Percentiles rank a stretch among this genome's conserved stretches.
Evolutionary conservation across 1,140 invertebrate genomes (phyloP).

Genomic region (Dryas iulia): DNA sequence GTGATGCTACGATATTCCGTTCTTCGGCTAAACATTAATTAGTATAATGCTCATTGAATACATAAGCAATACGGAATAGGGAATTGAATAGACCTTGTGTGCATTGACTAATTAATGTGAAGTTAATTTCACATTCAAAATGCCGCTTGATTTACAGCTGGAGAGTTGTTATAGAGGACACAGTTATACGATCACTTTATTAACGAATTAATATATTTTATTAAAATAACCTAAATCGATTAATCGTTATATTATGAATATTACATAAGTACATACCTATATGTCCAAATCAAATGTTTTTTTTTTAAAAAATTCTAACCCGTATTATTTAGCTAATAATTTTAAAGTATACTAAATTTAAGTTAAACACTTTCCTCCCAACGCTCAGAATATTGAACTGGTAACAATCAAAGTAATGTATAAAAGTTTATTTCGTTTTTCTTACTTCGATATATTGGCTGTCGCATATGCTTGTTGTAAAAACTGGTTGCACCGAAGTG

Average conservation of each 20-base stretch:
- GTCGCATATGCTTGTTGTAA: background rate
- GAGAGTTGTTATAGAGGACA: no score
- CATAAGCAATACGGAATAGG: background rate
- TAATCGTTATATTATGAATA: no score
- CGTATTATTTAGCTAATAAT: no score
- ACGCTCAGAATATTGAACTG: background rate
- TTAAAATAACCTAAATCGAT: no score
- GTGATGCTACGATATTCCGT: conserved; percentile 19
- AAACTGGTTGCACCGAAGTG: background rate
- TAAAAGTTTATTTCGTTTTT: background rate
- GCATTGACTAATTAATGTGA: background rate
- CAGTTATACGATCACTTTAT: no score
- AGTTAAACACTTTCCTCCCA: no score
- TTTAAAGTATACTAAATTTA: no score
- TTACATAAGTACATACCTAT: no score
- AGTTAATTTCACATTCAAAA: background rate
- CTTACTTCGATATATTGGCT: background rate
- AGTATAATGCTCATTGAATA: conserved; percentile 16
- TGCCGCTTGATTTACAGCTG: background rate
- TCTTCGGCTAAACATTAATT: conserved; percentile 15
- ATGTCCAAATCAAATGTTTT: no score
- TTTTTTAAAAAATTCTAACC: no score
- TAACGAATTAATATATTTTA: no score
- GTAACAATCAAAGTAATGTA: background rate
- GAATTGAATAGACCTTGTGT: background rate